Evolutionary conservation across 2,888 invertebrate genomes (phyloP), one percentile per base, ranked within the genome.

Genomic region (Ectemnius cavifrons): DNA sequence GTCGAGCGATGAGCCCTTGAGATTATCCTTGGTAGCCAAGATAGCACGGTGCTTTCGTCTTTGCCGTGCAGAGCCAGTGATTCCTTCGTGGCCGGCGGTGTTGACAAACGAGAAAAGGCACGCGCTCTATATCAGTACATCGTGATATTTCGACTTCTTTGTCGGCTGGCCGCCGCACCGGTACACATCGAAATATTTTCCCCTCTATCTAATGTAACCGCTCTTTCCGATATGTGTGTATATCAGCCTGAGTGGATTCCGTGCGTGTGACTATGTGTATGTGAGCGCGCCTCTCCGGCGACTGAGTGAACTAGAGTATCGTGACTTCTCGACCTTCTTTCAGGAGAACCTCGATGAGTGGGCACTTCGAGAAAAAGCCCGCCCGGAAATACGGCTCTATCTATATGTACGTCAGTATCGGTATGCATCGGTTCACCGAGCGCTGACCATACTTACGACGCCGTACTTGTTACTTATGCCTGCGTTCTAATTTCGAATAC

Each of bases 301-400:
- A 37, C 37, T 37, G 37, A 37, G 11, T 0, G 37, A 37, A 37
- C 37, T 37, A 23, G 71, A 76, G 67, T 63, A 71, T 63, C 72
- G 64, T 71, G 79, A 80, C 71, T 79, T 52, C 77, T 77, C 74
- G 79, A 79, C 77, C 79, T 67, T 80, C 70, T 77, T 74, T 69
- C 74, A 79, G 56, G 64, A 68, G 76, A 52, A 62, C 46, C 66
- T 56, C 71, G 71, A 79, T 68, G 74, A 80, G 80, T 73, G 71
- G 66, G 14, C 63, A 71, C 74, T 67, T 64, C 27, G 69, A 63
- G 14, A 56, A 47, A 75, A 62, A 69, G 18, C 20, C 63, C 60
- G 79, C 79, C 71, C 67, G 76, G 67, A 76, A 76, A 70, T 68
- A 23, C 37, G 3, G 3, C 23, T 23, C 23, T 23, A 23, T 23